Percentiles rank a stretch among this genome's conserved stretches.
phyloP scores from a whole-genome alignment of 2,113 vertebrate genomes.

The Strix uralensis region DNA sequence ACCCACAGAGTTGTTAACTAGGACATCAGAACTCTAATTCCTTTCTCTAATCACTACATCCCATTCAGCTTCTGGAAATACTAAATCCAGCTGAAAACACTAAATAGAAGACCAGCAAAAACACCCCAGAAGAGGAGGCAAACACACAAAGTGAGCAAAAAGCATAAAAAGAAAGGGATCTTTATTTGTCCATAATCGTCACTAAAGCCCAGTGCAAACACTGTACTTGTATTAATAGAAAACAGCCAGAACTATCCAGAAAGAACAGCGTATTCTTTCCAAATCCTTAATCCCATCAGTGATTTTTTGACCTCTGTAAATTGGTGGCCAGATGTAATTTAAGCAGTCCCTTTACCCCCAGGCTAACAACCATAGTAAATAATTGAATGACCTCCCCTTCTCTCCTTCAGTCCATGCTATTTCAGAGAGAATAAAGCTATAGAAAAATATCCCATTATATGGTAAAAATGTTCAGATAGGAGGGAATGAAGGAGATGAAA shows the following conservation, averaged over 20 bases:
- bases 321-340: slow-evolving; percentile 34
- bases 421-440: not conserved
- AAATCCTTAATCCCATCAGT: slow-evolving; percentile 48
- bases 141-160: not conserved
- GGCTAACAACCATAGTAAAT: slow-evolving; percentile 41
- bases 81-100: not conserved
- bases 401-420: not conserved
- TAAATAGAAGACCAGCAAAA: not conserved
- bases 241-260: slow-evolving; percentile 15
- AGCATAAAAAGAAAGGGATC: not conserved
- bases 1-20: not conserved
- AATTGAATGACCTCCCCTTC: slow-evolving; percentile 33
- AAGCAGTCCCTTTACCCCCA: slow-evolving; percentile 14
- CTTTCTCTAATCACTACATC: not conserved
- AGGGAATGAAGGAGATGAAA: slow-evolving; percentile 25
- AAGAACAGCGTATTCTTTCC: slow-evolving; percentile 15
- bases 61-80: not conserved
- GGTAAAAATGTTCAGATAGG: slow-evolving; percentile 1
- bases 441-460: slow-evolving; percentile 44
- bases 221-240: not conserved
- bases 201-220: not conserved
- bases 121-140: not conserved
- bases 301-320: slow-evolving; percentile 38
- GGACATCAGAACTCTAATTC: not conserved
- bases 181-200: not conserved